phyloP scores from a whole-genome alignment of 2,888 invertebrate genomes.

The Mactromeris polynyma region DNA sequence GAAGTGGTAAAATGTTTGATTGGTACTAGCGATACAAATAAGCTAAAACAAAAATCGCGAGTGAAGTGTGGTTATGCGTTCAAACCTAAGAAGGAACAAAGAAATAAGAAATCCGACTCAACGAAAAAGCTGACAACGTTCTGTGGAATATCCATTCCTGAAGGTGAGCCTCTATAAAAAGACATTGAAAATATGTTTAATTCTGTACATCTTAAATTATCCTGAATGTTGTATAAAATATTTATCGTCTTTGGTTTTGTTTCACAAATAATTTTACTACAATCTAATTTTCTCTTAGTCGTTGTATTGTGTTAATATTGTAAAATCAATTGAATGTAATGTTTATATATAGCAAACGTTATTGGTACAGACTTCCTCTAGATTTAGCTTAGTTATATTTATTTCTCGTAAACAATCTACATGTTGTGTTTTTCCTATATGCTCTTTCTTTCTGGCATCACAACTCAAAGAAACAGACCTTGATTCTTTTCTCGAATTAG shows the following conservation, averaged over 20 bases:
- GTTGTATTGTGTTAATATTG: neutral
- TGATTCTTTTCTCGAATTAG: slow-evolving; percentile 80
- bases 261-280: neutral
- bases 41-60: slow-evolving; percentile 45
- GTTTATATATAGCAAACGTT: neutral
- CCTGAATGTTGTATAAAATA: neutral
- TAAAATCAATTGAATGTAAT: neutral
- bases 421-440: slow-evolving; percentile 33
- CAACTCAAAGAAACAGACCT: slow-evolving; percentile 82
- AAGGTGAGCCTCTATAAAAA: slow-evolving; percentile 68
- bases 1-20: neutral
- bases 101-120: slow-evolving; percentile 7
- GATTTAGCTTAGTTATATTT: neutral
- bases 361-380: neutral
- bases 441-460: slow-evolving; percentile 69
- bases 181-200: neutral
- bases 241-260: neutral
- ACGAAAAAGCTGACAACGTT: slow-evolving; percentile 62
- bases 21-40: neutral
- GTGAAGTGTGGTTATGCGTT: slow-evolving; percentile 67
- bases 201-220: neutral
- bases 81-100: slow-evolving; percentile 60
- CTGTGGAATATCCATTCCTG: slow-evolving; percentile 75
- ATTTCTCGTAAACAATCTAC: neutral
- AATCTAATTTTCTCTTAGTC: neutral